phyloP scores from a whole-genome alignment of 1,140 invertebrate species.

The Heterodera carotae region DNA sequence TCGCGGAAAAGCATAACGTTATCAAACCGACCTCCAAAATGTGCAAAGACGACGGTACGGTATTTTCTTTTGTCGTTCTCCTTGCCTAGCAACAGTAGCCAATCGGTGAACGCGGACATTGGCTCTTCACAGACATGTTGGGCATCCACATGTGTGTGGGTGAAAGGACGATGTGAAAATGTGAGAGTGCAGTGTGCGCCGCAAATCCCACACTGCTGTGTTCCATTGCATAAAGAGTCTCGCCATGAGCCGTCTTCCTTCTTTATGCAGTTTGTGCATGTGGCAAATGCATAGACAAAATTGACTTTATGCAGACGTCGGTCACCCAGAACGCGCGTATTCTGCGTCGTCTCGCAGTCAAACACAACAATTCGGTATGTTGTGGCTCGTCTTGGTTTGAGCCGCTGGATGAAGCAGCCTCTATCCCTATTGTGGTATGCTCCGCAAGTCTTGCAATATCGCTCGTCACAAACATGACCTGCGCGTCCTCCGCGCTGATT shows the following conservation, averaged over 20 bases:
- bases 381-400: neutral
- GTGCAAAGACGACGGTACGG: neutral
- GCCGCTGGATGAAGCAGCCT: conserved; percentile 2
- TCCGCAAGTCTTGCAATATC: too few species aligned
- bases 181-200: neutral
- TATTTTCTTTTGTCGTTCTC: neutral
- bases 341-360: conserved; percentile 10
- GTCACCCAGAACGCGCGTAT: neutral
- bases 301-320: neutral
- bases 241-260: neutral
- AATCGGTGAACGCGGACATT: neutral
- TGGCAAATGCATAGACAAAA: neutral
- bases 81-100: neutral
- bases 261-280: conserved; percentile 7
- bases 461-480: neutral
- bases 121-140: neutral
- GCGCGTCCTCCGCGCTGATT: neutral
- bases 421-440: neutral
- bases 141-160: neutral
- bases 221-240: neutral
- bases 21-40: too few species aligned
- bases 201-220: neutral
- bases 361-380: neutral
- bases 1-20: neutral
- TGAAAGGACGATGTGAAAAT: neutral